Evolutionary conservation across 2,113 vertebrate species (phyloP), one percentile per base, ranked within the genome.

Genomic region (Odontophorus gujanensis): DNA sequence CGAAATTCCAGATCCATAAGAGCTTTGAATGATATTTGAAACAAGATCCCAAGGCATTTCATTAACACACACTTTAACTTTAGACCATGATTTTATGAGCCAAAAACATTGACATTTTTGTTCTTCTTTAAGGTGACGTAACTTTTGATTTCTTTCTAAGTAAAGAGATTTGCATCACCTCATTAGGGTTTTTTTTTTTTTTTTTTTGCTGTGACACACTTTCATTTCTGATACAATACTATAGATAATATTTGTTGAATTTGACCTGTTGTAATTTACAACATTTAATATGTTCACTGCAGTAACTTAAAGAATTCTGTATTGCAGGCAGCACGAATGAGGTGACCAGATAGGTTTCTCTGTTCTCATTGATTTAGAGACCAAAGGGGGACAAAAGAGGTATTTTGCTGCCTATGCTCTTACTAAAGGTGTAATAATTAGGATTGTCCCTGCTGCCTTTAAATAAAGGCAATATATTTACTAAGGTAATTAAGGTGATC

Each of bases 401-500:
- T 45, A 34, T n/a, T 93, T 83, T 57, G 65, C 90, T 88, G 34
- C 53, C 71, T 87, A 51, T 71, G 34, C 32, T 47, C 19, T 66
- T 85, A 71, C 38, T 83, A 86, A 92, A 90, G 24, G 9, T 55
- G 40, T 48, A 82, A 15, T 36, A 76, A 82, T 61, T 77, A 32
- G 50, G 51, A 84, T 94, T 88, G 69, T 43, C 78, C 57, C 57
- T 86, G 43, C 65, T 86, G 43, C 47, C 69, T 72, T 94, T 93
- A 78, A 84, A 73, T 88, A 75, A 81, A 32, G 14, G 40, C 61
- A 61, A 32, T 61, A 81, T 7, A 81, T 81, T 88, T 81, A 47
- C 74, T 78, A 79, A 84, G 76, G 63, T 15, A 81, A 94, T 55
- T 61, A 63, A 81, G 84, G 58, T 69, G 85, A 80, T 66, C 43